Evolutionary conservation across 2,113 vertebrate genomes (phyloP), one percentile per base, ranked within the genome.

Genomic region (Thermophis baileyi): DNA sequence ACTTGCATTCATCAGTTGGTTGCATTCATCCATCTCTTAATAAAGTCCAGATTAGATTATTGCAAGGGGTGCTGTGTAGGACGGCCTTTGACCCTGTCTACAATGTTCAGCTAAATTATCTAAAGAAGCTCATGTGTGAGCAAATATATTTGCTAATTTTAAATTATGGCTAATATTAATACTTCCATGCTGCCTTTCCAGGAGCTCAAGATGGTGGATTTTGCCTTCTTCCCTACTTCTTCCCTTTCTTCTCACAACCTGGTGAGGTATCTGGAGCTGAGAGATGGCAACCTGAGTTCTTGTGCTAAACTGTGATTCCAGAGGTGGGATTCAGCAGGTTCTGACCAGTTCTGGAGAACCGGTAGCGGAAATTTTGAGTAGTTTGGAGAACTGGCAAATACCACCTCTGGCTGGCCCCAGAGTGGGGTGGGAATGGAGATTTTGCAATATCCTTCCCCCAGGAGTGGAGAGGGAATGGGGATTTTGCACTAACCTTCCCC

Each of bases 1-100:
- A 7, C 27, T 47, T n/a, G 18, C 55, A 25, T 57, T 57, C 54
- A 7, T 57, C 16, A n/a, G 47, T 53, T 3, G 35, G 81, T 54
- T 63, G 69, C 44, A 24, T 30, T 49, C 81, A 60, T 57, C 85
- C 18, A 57, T 87, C 40, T 30, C 10, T 57, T 86, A 40, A 85
- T 91, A 57, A 91, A 6, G 14, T 86, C 40, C 91, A 60, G 91
- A 87, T 87, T 91, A 87, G 91, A 87, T 91, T 87, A 60, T 85
- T 49, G 30, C 85, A 47, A 6, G 2, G 11, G 20, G 30, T 55
- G 57, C 49, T 60, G 44, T 24, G 20, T 24, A 55, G 91, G 40
- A 0, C 5, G 7, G 16, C 27, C 85, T 87, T 87, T 60, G 91
- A 91, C 53, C 55, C 53, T 91, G 27, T 91, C 90, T 53, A 91